Evolutionary conservation across 2,113 vertebrate genomes (phyloP), one percentile per base, ranked within the genome.

Genomic region (Bubo scandiacus): DNA sequence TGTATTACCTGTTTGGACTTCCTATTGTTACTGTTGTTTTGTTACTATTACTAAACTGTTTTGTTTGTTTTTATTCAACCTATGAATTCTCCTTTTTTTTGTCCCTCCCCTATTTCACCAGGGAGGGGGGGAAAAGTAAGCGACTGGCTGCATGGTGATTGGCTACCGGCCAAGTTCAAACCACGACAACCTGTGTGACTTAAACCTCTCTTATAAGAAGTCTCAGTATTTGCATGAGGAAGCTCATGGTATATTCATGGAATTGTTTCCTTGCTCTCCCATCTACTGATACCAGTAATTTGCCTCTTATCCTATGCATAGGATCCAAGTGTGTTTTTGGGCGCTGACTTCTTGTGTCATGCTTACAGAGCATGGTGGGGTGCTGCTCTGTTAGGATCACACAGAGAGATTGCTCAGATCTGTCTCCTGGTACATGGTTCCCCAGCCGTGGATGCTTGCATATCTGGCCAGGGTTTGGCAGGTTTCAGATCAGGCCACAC

Each of bases 351-450:
- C 27, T 30, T 2, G 0, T 0, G 0, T 1, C 1, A 2, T 3
- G 14, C 15, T 23, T 52, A 5, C 65, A 38, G 85, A 0, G 4
- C 4, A 1, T 0, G 0, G 38, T 3, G 30, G 15, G 14, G 14
- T 38, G 45, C 78, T 57, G 34, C 29, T 9, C 49, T 2, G 0
- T 1, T 12, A 0, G 1, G 10, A 10, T 15, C 34, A 15, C 0
- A 0, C 3, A 3, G 16, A 54, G 13, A 6, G 2, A 3, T 15
- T 0, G 0, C 20, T 70, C 18, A 1, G 5, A 18, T 51, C 51
- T 3, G 2, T 0, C 9, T 38, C 38, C 38, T 38, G 38, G 38
- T 38, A 38, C 38, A 38, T 38, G 38, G 38, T 38, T 38, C 3
- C 0, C 25, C 45, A 57, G 47, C 18, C 2, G 0, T 0, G 27